Evolutionary conservation across 2,888 invertebrate species (phyloP), one percentile per base, ranked within the genome.

Genomic region (Acanthopleura granulata): DNA sequence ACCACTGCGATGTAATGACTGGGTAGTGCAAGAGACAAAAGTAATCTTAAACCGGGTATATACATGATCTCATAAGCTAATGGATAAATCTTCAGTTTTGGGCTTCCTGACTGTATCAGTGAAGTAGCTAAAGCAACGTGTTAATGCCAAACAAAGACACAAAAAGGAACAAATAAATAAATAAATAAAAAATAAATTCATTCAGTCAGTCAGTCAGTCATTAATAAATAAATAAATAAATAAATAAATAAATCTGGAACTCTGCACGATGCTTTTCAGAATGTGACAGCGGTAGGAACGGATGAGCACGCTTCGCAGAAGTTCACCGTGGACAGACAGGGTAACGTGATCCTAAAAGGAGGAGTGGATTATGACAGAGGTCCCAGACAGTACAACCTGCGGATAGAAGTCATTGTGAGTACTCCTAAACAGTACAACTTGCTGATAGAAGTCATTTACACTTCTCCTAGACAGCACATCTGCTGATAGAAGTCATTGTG

Each of bases 341-440:
- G 77, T 14, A 57, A 71, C 11, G 75, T 81, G 6, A n/a, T 51
- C 18, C 70, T 81, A 4, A 18, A 30, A n/a, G 49, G 62, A 62
- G 69, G 66, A 0, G 61, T 81, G 15, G 81, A 81, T 70, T 79
- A 76, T 62, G 81, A 81, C 25, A 72, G 49, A 12, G 79, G 79
- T n/a, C 73, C 77, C 15, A 74, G 77, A 49, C 70, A 74, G 40
- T 76, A 74, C 51, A 74, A 75, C 25, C 61, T 81, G 11, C 66
- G 62, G 0, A 66, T 81, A 12, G 62, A 72, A 49, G 81, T 78
- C 3, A 49, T 75, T 75, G 80, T 80, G 62, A 62, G 72, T 51
- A 40, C 3, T 40, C 27, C 27, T 30, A 49, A 76, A 49, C 62
- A 74, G 40, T 75, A 73, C 49, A 73, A 73, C 18, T 49, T 80